Evolutionary conservation across 2,888 invertebrate genomes (phyloP).

Genomic region (Anticlea derivata): DNA sequence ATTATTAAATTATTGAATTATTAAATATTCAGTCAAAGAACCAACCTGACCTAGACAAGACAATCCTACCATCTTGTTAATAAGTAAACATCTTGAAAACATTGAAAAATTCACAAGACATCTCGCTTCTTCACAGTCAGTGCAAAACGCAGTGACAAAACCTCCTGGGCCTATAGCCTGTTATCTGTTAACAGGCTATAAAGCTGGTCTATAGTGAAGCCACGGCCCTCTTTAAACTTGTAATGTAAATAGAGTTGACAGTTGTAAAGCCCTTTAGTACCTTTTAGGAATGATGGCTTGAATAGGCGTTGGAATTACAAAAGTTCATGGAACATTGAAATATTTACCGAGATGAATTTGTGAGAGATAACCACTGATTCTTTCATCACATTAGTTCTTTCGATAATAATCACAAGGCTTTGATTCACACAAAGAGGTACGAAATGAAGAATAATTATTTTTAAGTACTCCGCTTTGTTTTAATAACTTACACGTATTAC

Average conservation of each 20-base stretch:
- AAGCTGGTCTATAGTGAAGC: conserved; percentile 27
- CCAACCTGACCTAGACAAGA: background rate
- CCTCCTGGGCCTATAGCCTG: conserved; percentile 7
- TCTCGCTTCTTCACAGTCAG: conserved; percentile 1
- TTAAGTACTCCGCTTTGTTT: too few relatives aligned
- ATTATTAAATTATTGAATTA: too few relatives aligned
- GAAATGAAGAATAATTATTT: too few relatives aligned
- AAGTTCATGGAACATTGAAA: too few relatives aligned
- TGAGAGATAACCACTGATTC: too few relatives aligned
- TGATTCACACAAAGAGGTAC: too few relatives aligned
- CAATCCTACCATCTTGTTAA: background rate
- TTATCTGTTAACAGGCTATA: conserved; percentile 37
- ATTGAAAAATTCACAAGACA: background rate
- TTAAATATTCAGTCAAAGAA: background rate
- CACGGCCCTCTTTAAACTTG: conserved; percentile 22
- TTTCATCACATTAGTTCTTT: too few relatives aligned
- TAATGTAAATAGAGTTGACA: conserved; percentile 15
- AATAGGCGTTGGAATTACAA: background rate
- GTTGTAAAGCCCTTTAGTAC: conserved; percentile 12
- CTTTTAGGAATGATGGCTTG: conserved; percentile 10
- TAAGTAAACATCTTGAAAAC: background rate
- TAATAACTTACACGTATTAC: background rate
- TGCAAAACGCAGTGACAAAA: background rate
- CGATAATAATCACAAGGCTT: too few relatives aligned
- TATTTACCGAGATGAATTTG: too few relatives aligned